A percentile compares a stretch with the other conserved stretches of the same genome.
phyloP scores from a whole-genome alignment of 2,113 vertebrate genomes.

The Pelecanoides urinatrix region DNA sequence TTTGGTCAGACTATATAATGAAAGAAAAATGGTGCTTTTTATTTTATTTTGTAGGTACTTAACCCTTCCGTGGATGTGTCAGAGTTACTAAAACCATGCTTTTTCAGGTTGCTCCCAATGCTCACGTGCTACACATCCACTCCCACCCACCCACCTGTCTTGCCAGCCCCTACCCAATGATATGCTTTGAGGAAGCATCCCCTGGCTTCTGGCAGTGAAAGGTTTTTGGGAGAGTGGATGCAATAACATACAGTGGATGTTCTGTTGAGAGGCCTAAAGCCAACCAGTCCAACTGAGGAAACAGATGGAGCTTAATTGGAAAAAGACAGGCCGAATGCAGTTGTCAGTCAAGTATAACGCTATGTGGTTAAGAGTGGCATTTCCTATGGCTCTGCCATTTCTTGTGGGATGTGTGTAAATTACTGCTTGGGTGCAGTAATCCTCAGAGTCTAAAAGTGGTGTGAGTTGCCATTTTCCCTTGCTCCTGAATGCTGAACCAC shows the following conservation, averaged over 20 bases:
- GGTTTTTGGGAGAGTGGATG: neutral
- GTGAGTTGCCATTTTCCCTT: neutral
- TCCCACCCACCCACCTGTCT: neutral
- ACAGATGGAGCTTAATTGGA: conserved; percentile 37
- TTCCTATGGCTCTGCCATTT: conserved; percentile 34
- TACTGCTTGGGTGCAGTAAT: conserved; percentile 10
- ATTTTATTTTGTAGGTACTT: conserved; percentile 27
- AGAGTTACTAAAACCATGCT: neutral
- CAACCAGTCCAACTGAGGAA: neutral
- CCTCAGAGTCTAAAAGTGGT: neutral
- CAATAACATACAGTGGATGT: neutral
- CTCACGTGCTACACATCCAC: neutral
- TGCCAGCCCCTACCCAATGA: neutral
- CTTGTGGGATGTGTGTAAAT: conserved; percentile 49
- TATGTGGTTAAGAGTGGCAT: conserved; percentile 1
- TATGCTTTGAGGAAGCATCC: neutral
- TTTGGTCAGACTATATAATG: conserved; percentile 51
- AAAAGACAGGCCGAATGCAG: neutral
- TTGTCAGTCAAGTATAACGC: conserved; percentile 24
- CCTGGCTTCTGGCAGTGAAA: neutral
- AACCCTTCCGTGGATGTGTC: neutral
- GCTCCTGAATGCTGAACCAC: neutral
- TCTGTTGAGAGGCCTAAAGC: conserved; percentile 9
- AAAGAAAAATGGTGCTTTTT: conserved; percentile 56
- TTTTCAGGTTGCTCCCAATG: neutral